Evolutionary conservation across 1,140 invertebrate genomes (phyloP), one percentile per base, ranked within the genome.

Genomic region (Dryas iulia): DNA sequence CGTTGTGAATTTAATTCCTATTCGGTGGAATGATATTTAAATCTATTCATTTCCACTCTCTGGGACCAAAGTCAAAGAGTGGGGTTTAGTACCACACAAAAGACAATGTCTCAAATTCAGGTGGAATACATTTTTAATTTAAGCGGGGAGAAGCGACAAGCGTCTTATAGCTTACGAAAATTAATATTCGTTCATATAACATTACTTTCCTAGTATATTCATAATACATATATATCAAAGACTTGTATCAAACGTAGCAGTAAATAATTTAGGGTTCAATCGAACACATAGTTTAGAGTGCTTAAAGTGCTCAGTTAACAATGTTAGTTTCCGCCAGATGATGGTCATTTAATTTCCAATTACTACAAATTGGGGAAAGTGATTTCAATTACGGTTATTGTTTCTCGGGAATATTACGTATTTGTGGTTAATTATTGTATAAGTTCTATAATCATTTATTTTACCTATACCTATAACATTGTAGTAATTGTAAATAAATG

Each of bases 291-390:
- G 23, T 47, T 54, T 8, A 21, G 24, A 61, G 24, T 47, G 35
- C 23, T 35, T 47, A 28, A 39, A 52, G 59, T 21, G 25, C 59
- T 23, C 59, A 24, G 21, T 61, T 61, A 59, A 59, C 58, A 59
- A 59, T 8, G 24, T 18, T 53, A 66, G 26, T 65, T 57, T 58
- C 31, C 54, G 52, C 62, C 24, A 57, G 30, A 57, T 25, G 26
- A 54, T 56, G 59, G 23, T 69, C 59, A 58, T 63, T 63, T 69
- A 63, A 58, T 69, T 52, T 61, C 35, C 59, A 59, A 39, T 56
- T 58, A 69, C 53, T 52, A 58, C 59, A 58, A 69, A 69, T 69
- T 69, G 66, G 65, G 33, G 53, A 63, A 52, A 63, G 66, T 69
- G 59, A 69, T 62, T 69, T 63, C 54, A 69, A 69, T 63, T 69